Conservation (phyloP, 2,113 vertebrate species). For the Colistium nudipinnis region DNA sequence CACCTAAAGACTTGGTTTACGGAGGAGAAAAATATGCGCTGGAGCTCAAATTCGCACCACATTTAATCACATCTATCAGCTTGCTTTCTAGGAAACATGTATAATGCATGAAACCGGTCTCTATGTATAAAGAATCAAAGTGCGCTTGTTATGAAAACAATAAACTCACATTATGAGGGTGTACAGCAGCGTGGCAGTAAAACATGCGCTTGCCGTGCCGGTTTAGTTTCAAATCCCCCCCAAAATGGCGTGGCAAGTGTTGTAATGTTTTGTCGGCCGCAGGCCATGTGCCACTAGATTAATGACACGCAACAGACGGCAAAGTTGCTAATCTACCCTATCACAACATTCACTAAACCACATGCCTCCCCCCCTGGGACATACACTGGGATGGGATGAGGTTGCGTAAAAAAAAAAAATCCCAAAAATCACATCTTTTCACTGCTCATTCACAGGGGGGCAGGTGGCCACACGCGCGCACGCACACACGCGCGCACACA, state of each 20-base stretch:
- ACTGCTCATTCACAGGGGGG: slow-evolving; percentile 10
- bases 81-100: no score
- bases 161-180: not conserved
- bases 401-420: no score
- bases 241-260: not conserved
- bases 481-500: slow-evolving; percentile 8
- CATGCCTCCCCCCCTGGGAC: slow-evolving; percentile 12
- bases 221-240: not conserved
- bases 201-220: not conserved
- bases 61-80: no score
- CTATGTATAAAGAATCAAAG: not conserved
- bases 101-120: not conserved
- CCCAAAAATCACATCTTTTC: slow-evolving; percentile 25
- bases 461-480: not conserved
- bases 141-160: not conserved
- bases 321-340: slow-evolving; percentile 26
- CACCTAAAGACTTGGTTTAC: no score
- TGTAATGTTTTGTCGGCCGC: slow-evolving; percentile 13
- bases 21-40: no score
- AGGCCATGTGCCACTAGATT: not conserved
- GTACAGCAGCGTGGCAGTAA: not conserved
- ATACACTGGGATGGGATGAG: not conserved
- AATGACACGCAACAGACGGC: slow-evolving; percentile 29
- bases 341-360: slow-evolving; percentile 31
- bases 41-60: no score